A percentile compares a stretch with the other conserved stretches of the same genome.
These are phyloP conservation scores for Nematostella vectensis DNA, from an alignment of 92 coral and sea anemone species.

Conservation along the genomic window DNA sequence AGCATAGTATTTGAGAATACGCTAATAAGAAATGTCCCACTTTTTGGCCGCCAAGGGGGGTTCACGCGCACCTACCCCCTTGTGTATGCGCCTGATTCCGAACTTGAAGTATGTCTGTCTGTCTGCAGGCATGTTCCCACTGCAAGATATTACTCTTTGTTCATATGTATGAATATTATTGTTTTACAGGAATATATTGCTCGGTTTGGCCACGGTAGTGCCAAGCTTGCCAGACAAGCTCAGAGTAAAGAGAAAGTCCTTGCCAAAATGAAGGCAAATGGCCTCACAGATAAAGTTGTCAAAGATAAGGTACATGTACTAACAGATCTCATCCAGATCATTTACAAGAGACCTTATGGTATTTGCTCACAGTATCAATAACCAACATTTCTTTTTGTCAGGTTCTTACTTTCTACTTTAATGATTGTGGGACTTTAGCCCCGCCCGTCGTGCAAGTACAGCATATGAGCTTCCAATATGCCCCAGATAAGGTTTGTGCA, in stretches of 20 bases:
- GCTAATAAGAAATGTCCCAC: too few species aligned
- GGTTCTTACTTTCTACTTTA: constrained; percentile 75
- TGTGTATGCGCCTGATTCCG: too few species aligned
- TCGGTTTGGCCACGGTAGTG: constrained; percentile 96
- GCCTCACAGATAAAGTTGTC: constrained; percentile 81
- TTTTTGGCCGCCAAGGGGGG: too few species aligned
- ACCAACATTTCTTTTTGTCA: constrained; percentile 6
- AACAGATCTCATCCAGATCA: neutral
- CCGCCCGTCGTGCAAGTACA: constrained; percentile 99
- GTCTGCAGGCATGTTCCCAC: too few species aligned
- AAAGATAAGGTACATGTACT: constrained; percentile 65
- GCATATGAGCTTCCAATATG: constrained; percentile 70
- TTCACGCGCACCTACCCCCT: too few species aligned
- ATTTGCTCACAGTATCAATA: neutral
- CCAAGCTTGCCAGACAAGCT: constrained; percentile 98
- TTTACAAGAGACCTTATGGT: neutral
- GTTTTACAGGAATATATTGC: constrained; percentile 83
- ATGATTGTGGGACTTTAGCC: constrained; percentile 93
- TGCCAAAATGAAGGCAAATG: constrained; percentile 91
- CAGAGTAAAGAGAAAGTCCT: constrained; percentile 96
- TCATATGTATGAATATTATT: too few species aligned
- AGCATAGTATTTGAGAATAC: too few species aligned
- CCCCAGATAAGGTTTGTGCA: constrained; percentile 72
- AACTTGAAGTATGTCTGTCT: too few species aligned
- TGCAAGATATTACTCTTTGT: too few species aligned